Percentiles rank a stretch among this genome's conserved stretches.
Evolutionary conservation across 1,140 invertebrate genomes (phyloP).

Genomic region (Drosophila sp.): DNA sequence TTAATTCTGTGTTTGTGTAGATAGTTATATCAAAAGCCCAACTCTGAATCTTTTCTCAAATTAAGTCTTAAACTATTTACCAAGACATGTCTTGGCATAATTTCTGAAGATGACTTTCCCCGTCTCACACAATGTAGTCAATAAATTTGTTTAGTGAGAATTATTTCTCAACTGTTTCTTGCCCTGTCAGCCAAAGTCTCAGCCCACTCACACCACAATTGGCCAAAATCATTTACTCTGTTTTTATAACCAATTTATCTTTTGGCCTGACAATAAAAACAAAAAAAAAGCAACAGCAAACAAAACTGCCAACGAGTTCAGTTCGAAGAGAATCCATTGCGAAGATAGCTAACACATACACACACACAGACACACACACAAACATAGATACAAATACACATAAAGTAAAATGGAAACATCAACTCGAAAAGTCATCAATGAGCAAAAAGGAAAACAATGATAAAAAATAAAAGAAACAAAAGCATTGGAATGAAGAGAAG

Average conservation of each 20-base stretch:
- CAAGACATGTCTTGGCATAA: not conserved
- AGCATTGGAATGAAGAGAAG: conserved; percentile 3
- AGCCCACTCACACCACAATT: not conserved
- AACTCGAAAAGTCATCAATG: conserved; percentile 55
- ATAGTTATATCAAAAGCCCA: too few relatives aligned
- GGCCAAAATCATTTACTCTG: conserved; percentile 46
- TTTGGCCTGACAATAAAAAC: conserved; percentile 16
- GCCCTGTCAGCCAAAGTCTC: not conserved
- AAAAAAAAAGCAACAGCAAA: conserved; percentile 25
- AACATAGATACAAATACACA: conserved; percentile 22
- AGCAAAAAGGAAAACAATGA: conserved; percentile 10
- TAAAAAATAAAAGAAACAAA: conserved; percentile 20
- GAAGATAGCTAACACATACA: conserved; percentile 38
- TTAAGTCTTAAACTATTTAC: not conserved
- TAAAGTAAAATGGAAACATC: conserved; percentile 61
- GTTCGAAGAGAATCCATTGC: conserved; percentile 35
- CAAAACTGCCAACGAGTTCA: conserved; percentile 43
- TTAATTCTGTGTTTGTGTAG: too few relatives aligned
- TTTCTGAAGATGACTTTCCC: not conserved
- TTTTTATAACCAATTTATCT: conserved; percentile 54
- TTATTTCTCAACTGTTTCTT: not conserved
- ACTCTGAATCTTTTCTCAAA: not conserved
- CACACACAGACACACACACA: conserved; percentile 26
- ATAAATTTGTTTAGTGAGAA: conserved; percentile 12
- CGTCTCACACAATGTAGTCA: not conserved